Evolutionary conservation across 2,113 vertebrate genomes (phyloP).

Genomic region (Embiotoca jacksoni): DNA sequence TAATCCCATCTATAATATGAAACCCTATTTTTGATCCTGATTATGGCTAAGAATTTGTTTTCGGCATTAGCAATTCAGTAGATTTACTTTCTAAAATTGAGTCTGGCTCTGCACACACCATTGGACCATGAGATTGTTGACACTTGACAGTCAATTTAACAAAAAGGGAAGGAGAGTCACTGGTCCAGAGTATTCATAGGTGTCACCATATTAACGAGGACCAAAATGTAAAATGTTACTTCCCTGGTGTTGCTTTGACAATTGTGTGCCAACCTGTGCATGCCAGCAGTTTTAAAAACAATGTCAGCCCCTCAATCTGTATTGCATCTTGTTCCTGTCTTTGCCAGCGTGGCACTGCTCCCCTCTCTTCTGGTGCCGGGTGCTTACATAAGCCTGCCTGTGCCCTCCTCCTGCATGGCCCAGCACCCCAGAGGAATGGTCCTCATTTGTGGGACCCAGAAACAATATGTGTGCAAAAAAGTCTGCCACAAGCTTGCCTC

Average conservation of each 20-base stretch:
- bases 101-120: too few species aligned
- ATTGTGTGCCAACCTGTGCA: not conserved
- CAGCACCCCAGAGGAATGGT: constrained; percentile 61
- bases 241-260: not conserved
- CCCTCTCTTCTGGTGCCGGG: constrained; percentile 9
- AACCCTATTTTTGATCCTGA: too few species aligned
- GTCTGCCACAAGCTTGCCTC: constrained; percentile 40
- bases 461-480: constrained; percentile 52
- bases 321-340: constrained; percentile 21
- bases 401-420: constrained; percentile 26
- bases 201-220: constrained; percentile 15
- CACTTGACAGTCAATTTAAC: not conserved
- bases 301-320: not conserved
- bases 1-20: too few species aligned
- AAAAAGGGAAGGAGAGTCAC: not conserved
- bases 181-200: not conserved
- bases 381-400: constrained; percentile 44
- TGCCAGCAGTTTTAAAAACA: constrained; percentile 10
- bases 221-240: not conserved
- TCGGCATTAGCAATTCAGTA: too few species aligned
- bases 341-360: constrained; percentile 58
- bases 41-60: too few species aligned
- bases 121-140: too few species aligned
- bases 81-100: not conserved
- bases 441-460: constrained; percentile 66